These are phyloP conservation scores for Drosophila paranaensis DNA, from an alignment of 2,888 invertebrate species.

Conservation along the genomic window DNA sequence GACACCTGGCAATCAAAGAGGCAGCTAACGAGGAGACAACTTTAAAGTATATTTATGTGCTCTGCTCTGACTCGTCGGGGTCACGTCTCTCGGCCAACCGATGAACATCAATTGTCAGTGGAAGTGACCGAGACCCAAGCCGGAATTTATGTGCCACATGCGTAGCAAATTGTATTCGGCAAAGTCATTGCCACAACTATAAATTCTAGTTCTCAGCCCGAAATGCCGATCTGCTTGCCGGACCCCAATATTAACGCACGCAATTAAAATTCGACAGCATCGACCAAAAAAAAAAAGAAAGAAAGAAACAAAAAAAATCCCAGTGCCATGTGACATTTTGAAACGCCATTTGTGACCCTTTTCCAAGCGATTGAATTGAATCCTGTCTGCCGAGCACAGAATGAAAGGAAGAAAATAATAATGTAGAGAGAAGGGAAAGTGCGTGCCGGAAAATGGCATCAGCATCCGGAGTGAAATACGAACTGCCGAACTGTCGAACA, in stretches of 20 bases:
- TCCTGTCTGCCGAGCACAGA: slow-evolving; percentile 33
- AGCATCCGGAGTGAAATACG: slow-evolving; percentile 13
- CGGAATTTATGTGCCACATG: slow-evolving; percentile 57
- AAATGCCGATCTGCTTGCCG: slow-evolving; percentile 8
- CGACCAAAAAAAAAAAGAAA: slow-evolving; percentile 30
- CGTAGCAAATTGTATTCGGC: slow-evolving; percentile 38
- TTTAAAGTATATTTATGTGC: slow-evolving; percentile 26
- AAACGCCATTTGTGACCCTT: slow-evolving; percentile 61
- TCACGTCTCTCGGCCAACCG: slow-evolving; percentile 14
- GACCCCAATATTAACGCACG: slow-evolving; percentile 70
- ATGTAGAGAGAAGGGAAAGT: slow-evolving; percentile 21
- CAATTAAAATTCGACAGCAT: slow-evolving; percentile 73
- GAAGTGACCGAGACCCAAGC: slow-evolving; percentile 26
- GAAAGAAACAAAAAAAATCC: slow-evolving; percentile 26
- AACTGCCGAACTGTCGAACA: not conserved
- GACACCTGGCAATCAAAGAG: slow-evolving; percentile 60
- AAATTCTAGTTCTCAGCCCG: slow-evolving; percentile 55
- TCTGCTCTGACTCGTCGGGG: not conserved
- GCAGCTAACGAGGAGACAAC: slow-evolving; percentile 20
- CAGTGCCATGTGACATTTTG: slow-evolving; percentile 40
- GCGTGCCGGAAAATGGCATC: slow-evolving; percentile 27
- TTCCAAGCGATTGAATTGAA: slow-evolving; percentile 77
- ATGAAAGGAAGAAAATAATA: slow-evolving; percentile 6
- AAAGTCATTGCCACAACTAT: slow-evolving; percentile 50
- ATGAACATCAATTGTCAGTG: slow-evolving; percentile 63